Percentiles rank a stretch among this genome's conserved stretches.
phyloP scores from a whole-genome alignment of 92 coral and sea anemone genomes.

The Bergia sp. region DNA sequence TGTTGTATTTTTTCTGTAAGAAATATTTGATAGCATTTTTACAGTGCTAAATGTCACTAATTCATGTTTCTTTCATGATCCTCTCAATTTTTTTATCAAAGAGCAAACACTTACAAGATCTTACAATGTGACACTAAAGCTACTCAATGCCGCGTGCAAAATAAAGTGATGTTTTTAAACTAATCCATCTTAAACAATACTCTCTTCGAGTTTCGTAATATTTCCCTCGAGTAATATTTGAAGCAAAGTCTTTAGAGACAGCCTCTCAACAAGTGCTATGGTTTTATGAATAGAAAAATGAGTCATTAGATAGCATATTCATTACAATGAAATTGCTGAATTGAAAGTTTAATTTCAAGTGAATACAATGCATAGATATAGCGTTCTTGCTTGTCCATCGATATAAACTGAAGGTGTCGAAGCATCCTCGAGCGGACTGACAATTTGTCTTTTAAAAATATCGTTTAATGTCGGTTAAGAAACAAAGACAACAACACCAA shows the following conservation, averaged over 20 bases:
- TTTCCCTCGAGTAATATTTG: constrained; percentile 32
- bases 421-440: constrained; percentile 35
- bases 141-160: constrained; percentile 10
- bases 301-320: constrained; percentile 22
- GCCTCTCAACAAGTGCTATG: constrained; percentile 23
- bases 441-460: constrained; percentile 69
- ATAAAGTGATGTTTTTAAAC: constrained; percentile 22
- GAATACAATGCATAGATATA: constrained; percentile 7
- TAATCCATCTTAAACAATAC: constrained; percentile 34
- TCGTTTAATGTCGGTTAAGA: constrained; percentile 76
- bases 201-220: not conserved
- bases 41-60: constrained; percentile 12
- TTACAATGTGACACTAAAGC: constrained; percentile 18
- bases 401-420: not conserved
- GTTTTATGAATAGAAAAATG: constrained; percentile 36
- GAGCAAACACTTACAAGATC: constrained; percentile 16
- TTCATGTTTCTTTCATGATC: constrained; percentile 31
- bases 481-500: constrained; percentile 50
- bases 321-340: constrained; percentile 22
- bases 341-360: constrained; percentile 19
- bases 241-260: constrained; percentile 25
- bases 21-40: not conserved
- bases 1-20: not conserved
- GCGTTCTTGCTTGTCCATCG: constrained; percentile 2
- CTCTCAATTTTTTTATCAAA: constrained; percentile 32